These are phyloP conservation scores for Hepsetus odoe DNA, from an alignment of 2,113 vertebrate species.

Conservation along the genomic window DNA sequence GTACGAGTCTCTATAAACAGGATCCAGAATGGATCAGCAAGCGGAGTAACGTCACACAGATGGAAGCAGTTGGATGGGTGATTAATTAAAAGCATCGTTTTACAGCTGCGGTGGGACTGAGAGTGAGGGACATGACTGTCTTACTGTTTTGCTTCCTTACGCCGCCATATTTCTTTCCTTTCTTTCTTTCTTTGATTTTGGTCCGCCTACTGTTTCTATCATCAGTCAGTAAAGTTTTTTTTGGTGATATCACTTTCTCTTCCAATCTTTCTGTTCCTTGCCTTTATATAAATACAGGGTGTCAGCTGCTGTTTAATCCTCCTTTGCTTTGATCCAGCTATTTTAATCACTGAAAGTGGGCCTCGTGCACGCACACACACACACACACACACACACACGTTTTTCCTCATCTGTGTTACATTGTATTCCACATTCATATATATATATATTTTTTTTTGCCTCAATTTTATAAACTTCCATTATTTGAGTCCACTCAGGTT, in stretches of 20 bases:
- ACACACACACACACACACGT: slow-evolving; percentile 2
- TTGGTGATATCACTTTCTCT: neutral
- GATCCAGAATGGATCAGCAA: slow-evolving; percentile 81
- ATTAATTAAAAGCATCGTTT: slow-evolving; percentile 83
- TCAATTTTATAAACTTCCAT: no score
- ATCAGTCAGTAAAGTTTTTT: neutral
- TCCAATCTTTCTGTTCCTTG: neutral
- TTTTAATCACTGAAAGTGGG: neutral
- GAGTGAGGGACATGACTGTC: neutral
- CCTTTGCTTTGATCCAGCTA: neutral
- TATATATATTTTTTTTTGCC: no score
- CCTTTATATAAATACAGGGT: no score
- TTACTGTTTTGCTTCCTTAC: neutral
- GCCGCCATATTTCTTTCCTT: neutral
- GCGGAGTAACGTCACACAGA: slow-evolving; percentile 82
- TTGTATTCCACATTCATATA: no score
- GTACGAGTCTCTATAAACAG: slow-evolving; percentile 75
- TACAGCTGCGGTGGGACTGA: slow-evolving; percentile 36
- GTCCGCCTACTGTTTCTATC: neutral
- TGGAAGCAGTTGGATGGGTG: slow-evolving; percentile 81
- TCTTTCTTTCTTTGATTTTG: no score
- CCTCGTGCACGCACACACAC: neutral
- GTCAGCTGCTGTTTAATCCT: neutral
- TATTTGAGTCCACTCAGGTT: no score
- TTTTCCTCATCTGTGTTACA: slow-evolving; percentile 50